Base-by-base conservation (phyloP, 2,113 vertebrate genomes). In the Tragulus kanchil region DNA sequence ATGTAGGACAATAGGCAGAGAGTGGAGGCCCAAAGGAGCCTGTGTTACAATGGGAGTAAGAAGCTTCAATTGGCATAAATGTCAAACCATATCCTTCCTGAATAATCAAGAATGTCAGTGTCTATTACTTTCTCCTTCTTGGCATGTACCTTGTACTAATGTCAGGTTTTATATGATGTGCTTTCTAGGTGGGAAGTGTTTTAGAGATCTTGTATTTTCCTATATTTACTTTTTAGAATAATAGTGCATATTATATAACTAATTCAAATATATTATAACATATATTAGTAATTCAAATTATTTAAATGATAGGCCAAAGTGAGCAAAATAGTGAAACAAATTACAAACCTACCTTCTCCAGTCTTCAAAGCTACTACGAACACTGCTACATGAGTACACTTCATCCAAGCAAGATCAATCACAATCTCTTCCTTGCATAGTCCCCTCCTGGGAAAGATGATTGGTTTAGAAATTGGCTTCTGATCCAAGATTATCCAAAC, bases 71-170 rank as follows among this genome's bases (percentile, higher is more conserved):
- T 64, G 61, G 59, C 62, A 19, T 77, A 96, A 93, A 96, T 96
- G 97, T 95, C 90, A 98, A 95, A 94, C 87, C 81, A 95, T 96
- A 90, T 97, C 96, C 92, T 95, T 97, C 84, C 96, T 92, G 93
- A 89, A 59, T 62, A 85, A 73, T 73, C 69, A 85, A 90, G 42
- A 77, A 83, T 45, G 48, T 71, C 83, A 81, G 5, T 19, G 31
- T 56, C 64, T 77, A 8, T 95, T 86, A 81, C 69, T 65, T 93
- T 90, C 59, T 88, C 45, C 69, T 90, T 88, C 28, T 84, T 64
- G 19, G 36, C 23, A 52, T 64, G 10, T 45, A 84, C 10, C 25
- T 89, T 31, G 10, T 23, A 82, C 52, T 75, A 97, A 89, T 86
- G 77, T 91, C 79, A 90, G 54, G 31, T 82, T 77, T 77, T 64